Conservation (phyloP, 2,113 vertebrate species). For the Oreochromis tanganicae region DNA sequence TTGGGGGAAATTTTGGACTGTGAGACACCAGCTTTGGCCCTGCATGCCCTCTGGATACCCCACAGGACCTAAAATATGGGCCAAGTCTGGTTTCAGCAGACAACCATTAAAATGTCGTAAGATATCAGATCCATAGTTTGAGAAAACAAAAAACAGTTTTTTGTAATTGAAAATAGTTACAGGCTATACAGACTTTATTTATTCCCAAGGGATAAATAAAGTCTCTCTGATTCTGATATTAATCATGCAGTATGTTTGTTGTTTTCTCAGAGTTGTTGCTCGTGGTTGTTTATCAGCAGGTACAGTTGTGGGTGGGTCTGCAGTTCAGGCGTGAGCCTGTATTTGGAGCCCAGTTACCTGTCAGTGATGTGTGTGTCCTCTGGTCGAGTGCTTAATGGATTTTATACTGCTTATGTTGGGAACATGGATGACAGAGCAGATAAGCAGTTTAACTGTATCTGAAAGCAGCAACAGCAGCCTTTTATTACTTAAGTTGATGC, state of each 20-base stretch:
- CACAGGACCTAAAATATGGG: background rate
- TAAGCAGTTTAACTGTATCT: background rate
- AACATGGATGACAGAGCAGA: background rate
- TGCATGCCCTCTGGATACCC: background rate
- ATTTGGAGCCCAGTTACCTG: background rate
- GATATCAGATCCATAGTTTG: background rate
- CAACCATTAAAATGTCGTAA: background rate
- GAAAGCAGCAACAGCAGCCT: background rate
- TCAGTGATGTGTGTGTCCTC: background rate
- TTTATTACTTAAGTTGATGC: background rate
- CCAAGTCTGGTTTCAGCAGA: background rate
- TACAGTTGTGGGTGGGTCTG: background rate
- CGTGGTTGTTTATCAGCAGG: background rate
- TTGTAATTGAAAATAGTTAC: background rate
- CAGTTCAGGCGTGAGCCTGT: background rate
- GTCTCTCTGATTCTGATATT: background rate
- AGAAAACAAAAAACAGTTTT: background rate
- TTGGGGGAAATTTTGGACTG: background rate
- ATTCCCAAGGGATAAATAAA: background rate
- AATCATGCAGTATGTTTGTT: background rate
- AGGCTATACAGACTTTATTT: background rate
- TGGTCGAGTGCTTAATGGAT: background rate
- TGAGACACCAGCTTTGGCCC: background rate
- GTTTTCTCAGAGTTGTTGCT: background rate
- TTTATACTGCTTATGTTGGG: background rate